Conservation (phyloP, 2,113 vertebrate species). For the Accipiter cooperii region DNA sequence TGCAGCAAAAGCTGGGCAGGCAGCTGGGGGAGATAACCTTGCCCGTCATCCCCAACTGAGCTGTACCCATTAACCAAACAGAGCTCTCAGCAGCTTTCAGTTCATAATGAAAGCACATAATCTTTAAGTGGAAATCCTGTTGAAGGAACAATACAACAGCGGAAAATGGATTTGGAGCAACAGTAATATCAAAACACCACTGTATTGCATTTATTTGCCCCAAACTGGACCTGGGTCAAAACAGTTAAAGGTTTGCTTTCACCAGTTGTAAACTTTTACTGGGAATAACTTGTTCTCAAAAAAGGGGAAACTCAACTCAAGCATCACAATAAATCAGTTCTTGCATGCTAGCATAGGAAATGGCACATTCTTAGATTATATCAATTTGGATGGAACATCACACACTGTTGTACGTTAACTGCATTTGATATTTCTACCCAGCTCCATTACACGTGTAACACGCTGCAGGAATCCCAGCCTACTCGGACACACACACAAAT, state of each 20-base stretch:
- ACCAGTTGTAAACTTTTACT: neutral
- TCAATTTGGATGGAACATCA: neutral
- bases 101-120: neutral
- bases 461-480: neutral
- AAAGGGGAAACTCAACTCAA: neutral
- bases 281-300: neutral
- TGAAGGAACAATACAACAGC: neutral
- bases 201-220: neutral
- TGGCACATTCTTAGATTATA: neutral
- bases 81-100: neutral
- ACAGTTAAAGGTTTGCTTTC: neutral
- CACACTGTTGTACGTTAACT: accelerated
- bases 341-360: neutral
- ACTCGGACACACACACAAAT: accelerated
- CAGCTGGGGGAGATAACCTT: neutral
- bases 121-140: neutral
- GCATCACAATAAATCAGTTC: neutral
- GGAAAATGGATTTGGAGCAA: neutral
- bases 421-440: neutral
- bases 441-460: neutral
- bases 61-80: neutral
- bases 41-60: neutral
- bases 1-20: neutral
- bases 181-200: neutral
- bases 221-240: neutral